Evolutionary conservation across 2,888 invertebrate genomes (phyloP).

Genomic region (Patella ulyssiponensis): DNA sequence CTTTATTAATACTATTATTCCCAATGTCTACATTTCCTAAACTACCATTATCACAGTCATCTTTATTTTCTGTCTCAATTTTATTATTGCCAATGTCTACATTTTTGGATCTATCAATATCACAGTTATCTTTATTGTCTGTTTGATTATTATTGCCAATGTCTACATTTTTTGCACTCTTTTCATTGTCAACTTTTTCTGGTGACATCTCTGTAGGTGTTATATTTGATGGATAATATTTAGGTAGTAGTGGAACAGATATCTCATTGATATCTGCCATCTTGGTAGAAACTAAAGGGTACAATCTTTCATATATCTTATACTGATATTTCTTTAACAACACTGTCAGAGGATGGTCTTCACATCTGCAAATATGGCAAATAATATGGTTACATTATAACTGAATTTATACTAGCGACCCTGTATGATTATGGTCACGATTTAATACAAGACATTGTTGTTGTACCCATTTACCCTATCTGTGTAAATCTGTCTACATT

Average conservation of each 20-base stretch:
- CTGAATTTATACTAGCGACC: no score
- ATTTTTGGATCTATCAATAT: not conserved
- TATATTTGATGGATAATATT: slow-evolving; percentile 30
- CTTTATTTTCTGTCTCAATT: slow-evolving; percentile 14
- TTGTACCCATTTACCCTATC: no score
- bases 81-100: slow-evolving; percentile 9
- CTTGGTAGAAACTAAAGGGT: slow-evolving; percentile 51
- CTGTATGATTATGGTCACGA: no score
- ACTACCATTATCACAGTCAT: slow-evolving; percentile 17
- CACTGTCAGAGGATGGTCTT: slow-evolving; percentile 64
- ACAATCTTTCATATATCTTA: slow-evolving; percentile 53
- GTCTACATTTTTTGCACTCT: slow-evolving; percentile 9
- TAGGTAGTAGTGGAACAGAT: slow-evolving; percentile 47
- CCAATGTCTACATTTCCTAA: slow-evolving; percentile 21
- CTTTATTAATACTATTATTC: slow-evolving; percentile 19
- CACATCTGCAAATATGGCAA: slow-evolving; percentile 49
- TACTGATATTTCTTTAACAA: slow-evolving; percentile 57
- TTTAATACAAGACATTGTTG: no score
- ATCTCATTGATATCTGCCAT: slow-evolving; percentile 43
- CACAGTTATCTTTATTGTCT: not conserved
- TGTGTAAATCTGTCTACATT: no score
- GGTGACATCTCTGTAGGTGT: not conserved
- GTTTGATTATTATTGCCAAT: not conserved
- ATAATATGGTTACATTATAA: not conserved
- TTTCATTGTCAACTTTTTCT: slow-evolving; percentile 19